Evolutionary conservation across 2,888 invertebrate genomes (phyloP).

Genomic region (Strigamia maritima): DNA sequence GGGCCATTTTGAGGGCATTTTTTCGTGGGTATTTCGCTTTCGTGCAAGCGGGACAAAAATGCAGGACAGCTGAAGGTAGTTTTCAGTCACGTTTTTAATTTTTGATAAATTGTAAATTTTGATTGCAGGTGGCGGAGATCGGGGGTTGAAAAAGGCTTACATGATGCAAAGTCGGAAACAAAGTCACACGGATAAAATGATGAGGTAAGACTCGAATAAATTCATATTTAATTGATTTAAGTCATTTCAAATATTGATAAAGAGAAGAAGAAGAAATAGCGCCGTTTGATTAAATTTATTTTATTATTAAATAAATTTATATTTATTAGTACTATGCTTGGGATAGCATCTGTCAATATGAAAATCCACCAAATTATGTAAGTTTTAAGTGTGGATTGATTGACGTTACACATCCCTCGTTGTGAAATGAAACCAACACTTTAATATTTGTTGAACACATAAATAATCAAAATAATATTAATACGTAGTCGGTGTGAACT

Average conservation of each 20-base stretch:
- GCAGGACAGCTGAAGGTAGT: slow-evolving; percentile 36
- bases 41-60: slow-evolving; percentile 41
- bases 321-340: slow-evolving; percentile 36
- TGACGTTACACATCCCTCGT: background rate
- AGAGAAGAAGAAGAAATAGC: background rate
- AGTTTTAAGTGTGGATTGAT: slow-evolving; percentile 31
- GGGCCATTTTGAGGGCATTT: slow-evolving; percentile 89
- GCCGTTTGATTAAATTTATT: background rate
- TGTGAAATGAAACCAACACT: background rate
- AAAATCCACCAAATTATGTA: slow-evolving; percentile 39
- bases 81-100: slow-evolving; percentile 25
- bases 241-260: too few relatives aligned
- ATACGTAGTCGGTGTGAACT: too few relatives aligned
- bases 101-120: slow-evolving; percentile 6
- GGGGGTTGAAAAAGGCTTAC: slow-evolving; percentile 37
- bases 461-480: too few relatives aligned
- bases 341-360: slow-evolving; percentile 37
- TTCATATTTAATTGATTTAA: background rate
- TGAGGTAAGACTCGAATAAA: slow-evolving; percentile 30
- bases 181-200: slow-evolving; percentile 19
- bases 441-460: too few relatives aligned
- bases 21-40: slow-evolving; percentile 63
- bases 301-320: slow-evolving; percentile 5
- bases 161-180: slow-evolving; percentile 5
- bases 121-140: slow-evolving; percentile 36